A percentile compares a stretch with the other conserved stretches of the same genome.
Conservation (phyloP, 2,797 vertebrate genomes). For the Fistularia tabacaria region DNA sequence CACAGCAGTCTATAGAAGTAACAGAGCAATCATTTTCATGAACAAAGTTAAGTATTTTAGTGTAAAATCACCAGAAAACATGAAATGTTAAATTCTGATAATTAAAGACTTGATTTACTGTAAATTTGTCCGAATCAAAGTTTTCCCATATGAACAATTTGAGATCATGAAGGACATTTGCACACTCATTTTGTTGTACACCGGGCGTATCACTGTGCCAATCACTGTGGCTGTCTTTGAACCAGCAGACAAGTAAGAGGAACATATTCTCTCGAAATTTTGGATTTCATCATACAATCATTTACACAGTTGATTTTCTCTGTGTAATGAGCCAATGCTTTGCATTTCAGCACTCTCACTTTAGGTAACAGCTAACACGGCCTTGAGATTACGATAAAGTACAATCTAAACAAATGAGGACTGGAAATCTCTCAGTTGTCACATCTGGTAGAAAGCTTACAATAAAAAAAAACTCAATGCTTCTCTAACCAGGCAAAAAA, state of each 20-base stretch:
- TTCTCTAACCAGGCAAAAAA: conserved; percentile 58
- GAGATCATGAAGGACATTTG: conserved; percentile 14
- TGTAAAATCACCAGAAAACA: conserved; percentile 22
- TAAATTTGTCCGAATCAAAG: conserved; percentile 19
- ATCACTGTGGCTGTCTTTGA: conserved; percentile 2
- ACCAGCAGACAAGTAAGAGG: conserved; percentile 49
- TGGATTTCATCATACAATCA: conserved; percentile 61
- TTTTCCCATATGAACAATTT: conserved; percentile 20
- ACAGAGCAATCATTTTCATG: no score
- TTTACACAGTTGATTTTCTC: conserved; percentile 49
- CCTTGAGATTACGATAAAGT: conserved; percentile 43
- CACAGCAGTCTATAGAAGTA: conserved; percentile 17
- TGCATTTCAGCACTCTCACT: conserved; percentile 47
- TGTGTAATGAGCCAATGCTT: conserved; percentile 38
- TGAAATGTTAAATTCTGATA: conserved; percentile 9
- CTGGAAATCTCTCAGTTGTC: conserved; percentile 58
- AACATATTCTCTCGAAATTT: conserved; percentile 58
- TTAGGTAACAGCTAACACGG: conserved; percentile 45
- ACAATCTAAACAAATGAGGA: conserved; percentile 67
- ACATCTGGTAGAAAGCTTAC: conserved; percentile 62
- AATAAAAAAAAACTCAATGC: conserved; percentile 37
- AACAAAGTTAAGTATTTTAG: no score
- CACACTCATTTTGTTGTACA: neutral
- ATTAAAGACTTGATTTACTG: conserved; percentile 8
- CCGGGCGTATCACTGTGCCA: neutral